Conservation (phyloP, 2,113 vertebrate species). For the Odontophorus gujanensis region DNA sequence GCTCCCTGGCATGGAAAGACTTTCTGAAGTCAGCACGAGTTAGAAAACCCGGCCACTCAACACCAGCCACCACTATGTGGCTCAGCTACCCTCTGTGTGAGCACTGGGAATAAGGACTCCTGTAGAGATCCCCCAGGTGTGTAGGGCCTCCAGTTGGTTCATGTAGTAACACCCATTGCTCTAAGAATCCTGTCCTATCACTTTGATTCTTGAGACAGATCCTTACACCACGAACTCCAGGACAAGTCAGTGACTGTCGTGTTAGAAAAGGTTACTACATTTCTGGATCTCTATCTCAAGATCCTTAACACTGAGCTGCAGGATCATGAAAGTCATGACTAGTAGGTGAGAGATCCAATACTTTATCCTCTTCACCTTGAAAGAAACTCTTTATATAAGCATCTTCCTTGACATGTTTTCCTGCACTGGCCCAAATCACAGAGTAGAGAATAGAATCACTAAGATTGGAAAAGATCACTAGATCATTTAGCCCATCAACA, state of each 20-base stretch:
- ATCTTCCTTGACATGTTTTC: neutral
- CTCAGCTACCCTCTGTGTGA: neutral
- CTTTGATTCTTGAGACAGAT: neutral
- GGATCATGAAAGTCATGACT: neutral
- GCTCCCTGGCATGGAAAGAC: neutral
- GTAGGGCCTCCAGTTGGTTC: neutral
- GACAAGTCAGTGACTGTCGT: neutral
- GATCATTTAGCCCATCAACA: too few species aligned
- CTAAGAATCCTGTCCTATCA: neutral
- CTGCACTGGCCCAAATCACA: neutral
- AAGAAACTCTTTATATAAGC: neutral
- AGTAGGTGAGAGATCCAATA: neutral
- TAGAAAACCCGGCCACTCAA: accelerated
- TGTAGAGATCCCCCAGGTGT: neutral
- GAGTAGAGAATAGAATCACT: too few species aligned
- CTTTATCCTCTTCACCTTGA: neutral
- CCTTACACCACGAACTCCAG: neutral
- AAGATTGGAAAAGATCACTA: too few species aligned
- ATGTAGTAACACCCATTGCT: neutral
- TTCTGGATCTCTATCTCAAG: neutral
- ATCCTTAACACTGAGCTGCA: neutral
- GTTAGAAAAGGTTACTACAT: neutral
- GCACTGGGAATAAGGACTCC: neutral
- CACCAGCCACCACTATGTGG: neutral
- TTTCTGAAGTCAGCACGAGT: neutral